A percentile compares a stretch with the other conserved stretches of the same genome.
Conservation (phyloP, 2,113 vertebrate species). For the Atrichornis clamosus region DNA sequence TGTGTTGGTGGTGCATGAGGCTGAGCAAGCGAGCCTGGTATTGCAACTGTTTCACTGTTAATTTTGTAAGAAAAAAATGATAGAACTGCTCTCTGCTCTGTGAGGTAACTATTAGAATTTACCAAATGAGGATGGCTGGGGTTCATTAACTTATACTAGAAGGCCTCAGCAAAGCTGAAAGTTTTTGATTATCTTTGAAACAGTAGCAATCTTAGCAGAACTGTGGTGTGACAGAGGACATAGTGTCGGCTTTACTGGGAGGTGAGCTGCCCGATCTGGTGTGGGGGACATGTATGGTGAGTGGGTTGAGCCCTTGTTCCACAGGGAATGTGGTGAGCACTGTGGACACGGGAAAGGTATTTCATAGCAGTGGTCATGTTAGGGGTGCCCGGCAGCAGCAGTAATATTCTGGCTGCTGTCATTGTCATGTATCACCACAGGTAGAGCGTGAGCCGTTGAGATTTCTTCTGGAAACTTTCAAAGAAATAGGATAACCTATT, state of each 20-base stretch:
- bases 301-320: not conserved
- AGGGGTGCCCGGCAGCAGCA: not conserved
- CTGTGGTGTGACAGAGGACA: fast-evolving
- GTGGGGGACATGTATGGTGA: not conserved
- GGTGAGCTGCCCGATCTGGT: fast-evolving
- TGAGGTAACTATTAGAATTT: not conserved
- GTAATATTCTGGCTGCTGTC: not conserved
- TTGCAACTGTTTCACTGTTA: not conserved
- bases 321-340: fast-evolving
- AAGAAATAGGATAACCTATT: not conserved
- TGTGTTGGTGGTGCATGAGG: not conserved
- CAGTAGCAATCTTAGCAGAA: not conserved
- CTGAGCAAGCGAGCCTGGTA: not conserved
- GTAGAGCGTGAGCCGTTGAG: fast-evolving
- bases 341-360: fast-evolving
- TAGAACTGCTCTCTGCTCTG: fast-evolving
- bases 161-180: not conserved
- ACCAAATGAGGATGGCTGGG: too few relatives aligned
- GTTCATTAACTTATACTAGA: not conserved
- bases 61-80: not conserved
- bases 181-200: not conserved
- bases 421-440: fast-evolving
- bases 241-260: not conserved
- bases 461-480: not conserved
- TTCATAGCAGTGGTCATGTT: not conserved